phyloP scores from a whole-genome alignment of 2,113 vertebrate genomes.

The Gambusia holbrooki region DNA sequence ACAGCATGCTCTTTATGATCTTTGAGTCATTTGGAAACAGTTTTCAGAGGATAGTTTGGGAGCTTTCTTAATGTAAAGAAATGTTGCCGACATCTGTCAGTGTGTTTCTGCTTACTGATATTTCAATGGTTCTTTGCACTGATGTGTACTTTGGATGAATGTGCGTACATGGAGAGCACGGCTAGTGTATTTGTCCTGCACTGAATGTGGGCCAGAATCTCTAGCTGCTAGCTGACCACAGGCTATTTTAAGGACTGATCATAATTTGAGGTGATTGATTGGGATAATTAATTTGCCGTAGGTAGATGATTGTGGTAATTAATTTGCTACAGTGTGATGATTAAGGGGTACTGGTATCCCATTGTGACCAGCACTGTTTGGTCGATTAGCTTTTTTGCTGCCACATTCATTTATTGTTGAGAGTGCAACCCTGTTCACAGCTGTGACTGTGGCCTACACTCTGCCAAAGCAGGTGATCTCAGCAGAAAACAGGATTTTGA shows the following conservation, averaged over 20 bases:
- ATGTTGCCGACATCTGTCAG: neutral
- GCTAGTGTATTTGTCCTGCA: slow-evolving; percentile 1
- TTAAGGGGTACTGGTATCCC: slow-evolving; percentile 72
- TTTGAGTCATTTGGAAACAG: neutral
- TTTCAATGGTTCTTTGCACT: neutral
- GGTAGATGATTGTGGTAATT: slow-evolving; percentile 79
- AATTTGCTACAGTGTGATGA: slow-evolving; percentile 76
- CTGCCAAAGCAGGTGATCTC: slow-evolving; percentile 32
- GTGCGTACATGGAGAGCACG: slow-evolving; percentile 3
- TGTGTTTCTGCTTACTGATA: neutral
- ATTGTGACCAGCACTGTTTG: slow-evolving; percentile 69
- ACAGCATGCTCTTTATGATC: neutral
- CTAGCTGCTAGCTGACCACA: slow-evolving; percentile 70
- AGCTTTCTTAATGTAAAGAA: neutral
- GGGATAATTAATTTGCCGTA: slow-evolving; percentile 79
- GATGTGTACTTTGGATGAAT: neutral
- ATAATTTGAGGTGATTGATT: slow-evolving; percentile 79
- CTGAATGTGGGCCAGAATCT: slow-evolving; percentile 42
- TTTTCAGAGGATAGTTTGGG: neutral
- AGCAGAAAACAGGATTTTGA: slow-evolving; percentile 23
- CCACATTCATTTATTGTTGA: slow-evolving; percentile 70
- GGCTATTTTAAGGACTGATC: slow-evolving; percentile 74
- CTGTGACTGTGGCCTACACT: slow-evolving; percentile 19
- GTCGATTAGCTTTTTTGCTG: slow-evolving; percentile 73
- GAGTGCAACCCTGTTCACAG: slow-evolving; percentile 47